These are phyloP conservation scores for Monodelphis domestica DNA, from an alignment of 2,797 vertebrate genomes.

Conservation along the genomic window DNA sequence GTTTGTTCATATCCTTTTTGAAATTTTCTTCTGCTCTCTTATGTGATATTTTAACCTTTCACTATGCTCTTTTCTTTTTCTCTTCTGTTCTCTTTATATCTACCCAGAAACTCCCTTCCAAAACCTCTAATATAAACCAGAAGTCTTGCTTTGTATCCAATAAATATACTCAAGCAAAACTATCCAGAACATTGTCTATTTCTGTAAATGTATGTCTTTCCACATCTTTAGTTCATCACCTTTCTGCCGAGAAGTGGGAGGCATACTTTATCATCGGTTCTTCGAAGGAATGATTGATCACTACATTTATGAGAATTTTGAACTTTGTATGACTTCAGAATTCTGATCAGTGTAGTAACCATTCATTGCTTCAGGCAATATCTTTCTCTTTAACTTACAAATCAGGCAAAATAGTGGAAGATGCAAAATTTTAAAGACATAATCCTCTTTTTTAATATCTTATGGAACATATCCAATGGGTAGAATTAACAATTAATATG, in stretches of 20 bases:
- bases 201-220: neutral
- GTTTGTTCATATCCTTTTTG: neutral
- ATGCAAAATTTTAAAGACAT: constrained; percentile 24
- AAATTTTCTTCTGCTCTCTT: neutral
- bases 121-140: neutral
- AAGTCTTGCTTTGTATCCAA: neutral
- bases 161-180: neutral
- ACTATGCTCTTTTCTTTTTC: neutral
- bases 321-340: neutral
- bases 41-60: neutral
- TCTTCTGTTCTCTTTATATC: neutral
- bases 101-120: neutral
- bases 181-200: neutral
- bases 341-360: neutral
- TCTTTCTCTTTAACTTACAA: constrained; percentile 27
- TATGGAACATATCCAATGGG: neutral
- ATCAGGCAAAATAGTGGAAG: constrained; percentile 29
- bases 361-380: neutral
- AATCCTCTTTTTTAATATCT: constrained; percentile 19
- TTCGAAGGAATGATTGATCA: neutral
- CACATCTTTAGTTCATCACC: neutral
- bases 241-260: neutral
- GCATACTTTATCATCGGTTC: neutral
- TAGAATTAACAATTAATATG: constrained; percentile 38
- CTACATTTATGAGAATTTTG: too few relatives aligned